A percentile compares a stretch with the other conserved stretches of the same genome.
Evolutionary conservation across 1,140 invertebrate genomes (phyloP).

Genomic region (Frieseomelitta varia): DNA sequence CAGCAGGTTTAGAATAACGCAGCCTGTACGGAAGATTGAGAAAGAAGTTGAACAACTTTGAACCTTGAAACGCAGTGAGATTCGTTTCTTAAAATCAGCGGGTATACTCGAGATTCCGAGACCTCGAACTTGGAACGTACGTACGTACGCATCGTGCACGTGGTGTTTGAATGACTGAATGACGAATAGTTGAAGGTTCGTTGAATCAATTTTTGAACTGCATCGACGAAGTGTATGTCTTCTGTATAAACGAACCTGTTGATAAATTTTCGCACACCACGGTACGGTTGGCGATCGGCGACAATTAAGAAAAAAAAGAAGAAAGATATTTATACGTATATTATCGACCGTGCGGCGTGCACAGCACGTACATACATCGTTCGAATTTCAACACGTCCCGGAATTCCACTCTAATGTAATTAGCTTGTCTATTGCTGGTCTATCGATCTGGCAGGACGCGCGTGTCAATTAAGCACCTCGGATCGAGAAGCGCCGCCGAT

Average conservation of each 20-base stretch:
- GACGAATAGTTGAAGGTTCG: too few relatives aligned
- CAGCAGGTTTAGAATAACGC: neutral
- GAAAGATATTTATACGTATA: too few relatives aligned
- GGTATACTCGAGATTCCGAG: neutral
- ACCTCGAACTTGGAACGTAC: neutral
- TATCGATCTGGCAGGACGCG: slow-evolving; percentile 19
- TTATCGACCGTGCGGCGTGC: too few relatives aligned
- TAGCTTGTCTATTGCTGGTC: neutral
- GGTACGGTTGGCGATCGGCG: too few relatives aligned
- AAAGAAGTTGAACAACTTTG: neutral
- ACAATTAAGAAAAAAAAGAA: too few relatives aligned
- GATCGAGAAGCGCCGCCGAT: too few relatives aligned
- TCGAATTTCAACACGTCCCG: neutral
- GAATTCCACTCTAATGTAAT: slow-evolving; percentile 2
- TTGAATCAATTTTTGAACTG: too few relatives aligned
- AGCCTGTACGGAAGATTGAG: neutral
- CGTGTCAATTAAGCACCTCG: slow-evolving; percentile 8
- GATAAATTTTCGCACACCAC: too few relatives aligned
- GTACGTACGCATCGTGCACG: too few relatives aligned
- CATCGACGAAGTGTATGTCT: too few relatives aligned
- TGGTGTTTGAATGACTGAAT: neutral
- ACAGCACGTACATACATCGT: neutral
- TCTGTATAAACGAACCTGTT: too few relatives aligned
- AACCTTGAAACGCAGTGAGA: neutral
- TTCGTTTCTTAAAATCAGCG: neutral